Evolutionary conservation across 2,797 vertebrate genomes (phyloP).

Genomic region (Melanotaenia parkinsoni): DNA sequence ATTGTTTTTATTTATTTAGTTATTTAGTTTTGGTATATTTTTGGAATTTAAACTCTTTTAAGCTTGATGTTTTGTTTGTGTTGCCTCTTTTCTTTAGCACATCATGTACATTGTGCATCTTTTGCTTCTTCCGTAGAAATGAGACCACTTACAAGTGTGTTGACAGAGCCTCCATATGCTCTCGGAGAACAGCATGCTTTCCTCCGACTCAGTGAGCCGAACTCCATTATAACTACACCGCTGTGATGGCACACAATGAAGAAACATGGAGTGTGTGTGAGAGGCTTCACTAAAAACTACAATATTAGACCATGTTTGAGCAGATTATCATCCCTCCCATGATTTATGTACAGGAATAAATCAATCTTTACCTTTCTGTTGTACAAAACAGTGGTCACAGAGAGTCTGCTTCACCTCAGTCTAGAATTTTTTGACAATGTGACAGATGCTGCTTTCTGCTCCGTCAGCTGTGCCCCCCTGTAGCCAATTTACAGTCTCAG

Average conservation of each 20-base stretch:
- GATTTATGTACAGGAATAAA: conserved; percentile 56
- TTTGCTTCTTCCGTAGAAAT: conserved; percentile 12
- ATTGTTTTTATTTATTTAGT: too few species aligned
- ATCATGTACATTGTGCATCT: conserved; percentile 4
- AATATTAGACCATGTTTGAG: conserved; percentile 37
- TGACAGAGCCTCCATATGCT: conserved; percentile 32
- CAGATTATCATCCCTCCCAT: conserved; percentile 34
- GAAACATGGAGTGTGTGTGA: conserved; percentile 32
- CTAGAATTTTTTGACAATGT: conserved; percentile 15
- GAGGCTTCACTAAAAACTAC: conserved; percentile 47
- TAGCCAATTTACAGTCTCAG: conserved; percentile 42
- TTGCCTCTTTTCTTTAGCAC: too few species aligned
- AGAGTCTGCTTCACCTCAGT: conserved; percentile 23
- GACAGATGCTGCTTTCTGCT: conserved; percentile 21
- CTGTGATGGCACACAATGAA: conserved; percentile 57
- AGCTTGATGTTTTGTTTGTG: not conserved
- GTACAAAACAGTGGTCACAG: conserved; percentile 6
- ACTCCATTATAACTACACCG: conserved; percentile 37
- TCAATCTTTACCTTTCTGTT: conserved; percentile 26
- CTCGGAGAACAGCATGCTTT: conserved; percentile 50
- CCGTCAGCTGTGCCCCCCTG: conserved; percentile 14
- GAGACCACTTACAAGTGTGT: conserved; percentile 4
- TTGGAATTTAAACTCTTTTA: not conserved
- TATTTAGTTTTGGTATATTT: not conserved
- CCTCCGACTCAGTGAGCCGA: conserved; percentile 46